Base-by-base conservation (phyloP, 2,113 vertebrate genomes). In the Riparia riparia region DNA sequence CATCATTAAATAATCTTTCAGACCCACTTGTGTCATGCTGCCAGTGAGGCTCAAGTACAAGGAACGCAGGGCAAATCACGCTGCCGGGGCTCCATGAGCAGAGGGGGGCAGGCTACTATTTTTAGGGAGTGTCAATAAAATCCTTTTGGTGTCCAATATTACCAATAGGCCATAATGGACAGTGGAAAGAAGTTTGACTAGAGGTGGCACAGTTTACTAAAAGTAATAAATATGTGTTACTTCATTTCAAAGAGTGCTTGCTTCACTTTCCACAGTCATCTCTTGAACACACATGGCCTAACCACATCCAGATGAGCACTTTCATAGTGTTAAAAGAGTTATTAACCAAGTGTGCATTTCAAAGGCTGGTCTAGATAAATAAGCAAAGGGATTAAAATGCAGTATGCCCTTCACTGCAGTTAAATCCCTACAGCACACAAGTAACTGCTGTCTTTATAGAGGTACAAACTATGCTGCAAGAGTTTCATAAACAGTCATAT, bases 11-110 rank as follows among this genome's bases (percentile, higher is more conserved):
- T 12, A 49, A 61, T 19, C n/a, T 57, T 18, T n/a, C 74, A 81
- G 65, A 69, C 12, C 19, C 87, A 63, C 1, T 0, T 10, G 51
- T n/a, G 20, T 64, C 54, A 61, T 0, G 0, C 57, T 61, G 63
- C 25, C 21, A 12, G 47, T 25, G 31, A 85, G 70, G 53, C 7
- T 58, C 69, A 71, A 89, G 29, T 6, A 51, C 3, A 10, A 60
- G 47, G 44, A 93, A 69, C 0, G 0, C 0, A 2, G 26, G 10
- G 2, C 24, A 82, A 82, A 78, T 28, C 32, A 26, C n/a, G 53
- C 3, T 44, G 57, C 42, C 49, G 68, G 45, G 25, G 18, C 39
- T 83, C 50, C 22, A 79, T 17, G 17, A 81, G 14, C 21, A 71
- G 34, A 69, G 5, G 31, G 32, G 9, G 34, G 42, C 44, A 71